phyloP scores from a whole-genome alignment of 2,888 invertebrate genomes.

The Aphidius colemani region DNA sequence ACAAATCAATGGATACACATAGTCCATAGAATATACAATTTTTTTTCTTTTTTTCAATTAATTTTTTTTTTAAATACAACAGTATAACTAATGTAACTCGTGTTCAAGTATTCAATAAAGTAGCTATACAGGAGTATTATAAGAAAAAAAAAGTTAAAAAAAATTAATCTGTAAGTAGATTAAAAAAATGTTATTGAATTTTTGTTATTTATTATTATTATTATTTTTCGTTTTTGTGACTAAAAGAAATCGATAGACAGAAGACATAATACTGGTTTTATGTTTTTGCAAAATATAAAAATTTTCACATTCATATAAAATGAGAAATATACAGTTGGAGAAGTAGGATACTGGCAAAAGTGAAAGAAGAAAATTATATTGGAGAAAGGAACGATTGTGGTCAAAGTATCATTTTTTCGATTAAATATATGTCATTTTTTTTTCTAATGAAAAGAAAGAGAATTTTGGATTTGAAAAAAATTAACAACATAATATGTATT shows the following conservation, averaged over 20 bases:
- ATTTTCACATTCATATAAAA: not conserved
- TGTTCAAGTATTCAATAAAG: no score
- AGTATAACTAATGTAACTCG: no score
- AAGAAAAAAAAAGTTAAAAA: no score
- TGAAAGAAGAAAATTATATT: slow-evolving; percentile 26
- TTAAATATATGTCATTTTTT: not conserved
- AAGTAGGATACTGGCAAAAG: slow-evolving; percentile 9
- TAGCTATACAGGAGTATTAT: no score
- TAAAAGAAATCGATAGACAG: not conserved
- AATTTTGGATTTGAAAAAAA: not conserved
- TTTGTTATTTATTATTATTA: no score
- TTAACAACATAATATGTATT: not conserved
- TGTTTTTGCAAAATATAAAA: not conserved
- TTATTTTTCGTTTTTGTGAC: no score
- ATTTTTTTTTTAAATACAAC: no score
- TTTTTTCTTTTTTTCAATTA: not conserved
- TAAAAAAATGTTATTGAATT: no score
- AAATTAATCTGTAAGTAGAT: no score
- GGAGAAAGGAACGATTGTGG: slow-evolving; percentile 22
- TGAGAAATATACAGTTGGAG: slow-evolving; percentile 2
- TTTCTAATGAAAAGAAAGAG: not conserved
- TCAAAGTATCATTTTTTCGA: not conserved
- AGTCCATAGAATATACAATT: not conserved
- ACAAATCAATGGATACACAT: not conserved
- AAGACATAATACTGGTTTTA: not conserved